phyloP scores from a whole-genome alignment of 2,113 vertebrate genomes.

The Dasypus novemcinctus region DNA sequence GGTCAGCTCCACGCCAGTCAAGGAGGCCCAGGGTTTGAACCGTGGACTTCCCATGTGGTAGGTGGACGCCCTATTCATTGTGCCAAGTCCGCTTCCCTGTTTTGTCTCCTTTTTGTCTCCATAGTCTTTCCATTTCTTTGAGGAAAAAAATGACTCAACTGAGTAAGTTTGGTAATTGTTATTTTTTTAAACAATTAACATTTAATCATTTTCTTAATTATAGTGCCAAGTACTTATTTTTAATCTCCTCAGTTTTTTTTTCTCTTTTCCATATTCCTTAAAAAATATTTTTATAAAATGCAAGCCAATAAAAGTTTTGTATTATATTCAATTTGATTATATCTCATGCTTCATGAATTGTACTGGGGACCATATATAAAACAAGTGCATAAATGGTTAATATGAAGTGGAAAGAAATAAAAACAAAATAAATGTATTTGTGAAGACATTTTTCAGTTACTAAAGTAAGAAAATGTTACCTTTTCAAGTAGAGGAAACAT shows the following conservation, averaged over 20 bases:
- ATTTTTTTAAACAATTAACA: not conserved
- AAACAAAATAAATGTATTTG: not conserved
- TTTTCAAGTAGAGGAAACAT: not conserved
- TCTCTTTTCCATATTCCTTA: not conserved
- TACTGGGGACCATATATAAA: not conserved
- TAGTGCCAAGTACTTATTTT: not conserved
- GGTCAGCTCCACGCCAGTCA: no score
- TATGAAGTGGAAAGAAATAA: not conserved
- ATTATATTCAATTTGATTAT: not conserved
- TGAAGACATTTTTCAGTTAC: not conserved
- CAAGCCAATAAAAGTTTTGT: not conserved
- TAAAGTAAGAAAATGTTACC: not conserved
- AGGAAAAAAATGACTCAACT: not conserved
- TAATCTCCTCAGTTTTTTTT: no score
- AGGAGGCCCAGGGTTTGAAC: no score
- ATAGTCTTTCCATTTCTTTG: not conserved
- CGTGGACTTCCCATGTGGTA: no score
- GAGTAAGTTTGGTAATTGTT: not conserved
- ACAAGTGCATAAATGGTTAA: not conserved
- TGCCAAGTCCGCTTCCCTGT: no score
- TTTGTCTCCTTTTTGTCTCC: not conserved
- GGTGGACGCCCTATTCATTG: no score
- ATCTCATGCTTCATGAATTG: not conserved
- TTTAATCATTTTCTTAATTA: not conserved
- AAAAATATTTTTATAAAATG: not conserved